Percentiles rank a stretch among this genome's conserved stretches.
These are phyloP conservation scores for Psix sp. DNA, from an alignment of 1,140 invertebrate genomes.

Conservation along the genomic window DNA sequence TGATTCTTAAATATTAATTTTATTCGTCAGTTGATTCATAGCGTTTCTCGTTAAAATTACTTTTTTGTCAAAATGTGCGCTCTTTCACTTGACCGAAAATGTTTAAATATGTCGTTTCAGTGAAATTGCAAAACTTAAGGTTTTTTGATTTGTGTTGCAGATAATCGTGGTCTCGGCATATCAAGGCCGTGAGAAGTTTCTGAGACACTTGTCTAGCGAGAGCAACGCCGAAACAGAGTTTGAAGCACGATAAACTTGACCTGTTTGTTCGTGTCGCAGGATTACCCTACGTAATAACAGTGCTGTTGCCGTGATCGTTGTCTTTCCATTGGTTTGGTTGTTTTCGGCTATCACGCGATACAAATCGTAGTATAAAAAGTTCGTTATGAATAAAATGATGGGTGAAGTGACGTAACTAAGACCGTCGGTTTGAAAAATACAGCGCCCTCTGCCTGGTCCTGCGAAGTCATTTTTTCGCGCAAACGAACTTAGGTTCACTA, in stretches of 20 bases:
- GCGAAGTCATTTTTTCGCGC: too few species aligned
- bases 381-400: constrained; percentile 64
- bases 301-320: constrained; percentile 12
- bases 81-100: too few species aligned
- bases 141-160: constrained; percentile 51
- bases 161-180: constrained; percentile 30
- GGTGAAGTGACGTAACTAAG: constrained; percentile 69
- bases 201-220: constrained; percentile 20
- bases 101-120: too few species aligned
- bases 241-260: constrained; percentile 54
- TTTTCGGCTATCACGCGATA: constrained; percentile 22
- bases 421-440: constrained; percentile 1
- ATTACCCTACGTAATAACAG: constrained; percentile 44
- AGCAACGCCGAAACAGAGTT: constrained; percentile 39
- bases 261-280: constrained; percentile 38
- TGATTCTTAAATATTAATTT: too few species aligned
- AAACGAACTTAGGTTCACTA: too few species aligned
- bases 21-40: too few species aligned
- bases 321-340: neutral
- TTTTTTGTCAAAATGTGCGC: too few species aligned
- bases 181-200: constrained; percentile 36
- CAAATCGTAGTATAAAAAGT: constrained; percentile 16
- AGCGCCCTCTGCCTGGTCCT: too few species aligned
- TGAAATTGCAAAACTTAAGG: too few species aligned
- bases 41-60: too few species aligned